A percentile compares a stretch with the other conserved stretches of the same genome.
Conservation (phyloP, 2,113 vertebrate genomes). For the Gnathonemus longibarbis region DNA sequence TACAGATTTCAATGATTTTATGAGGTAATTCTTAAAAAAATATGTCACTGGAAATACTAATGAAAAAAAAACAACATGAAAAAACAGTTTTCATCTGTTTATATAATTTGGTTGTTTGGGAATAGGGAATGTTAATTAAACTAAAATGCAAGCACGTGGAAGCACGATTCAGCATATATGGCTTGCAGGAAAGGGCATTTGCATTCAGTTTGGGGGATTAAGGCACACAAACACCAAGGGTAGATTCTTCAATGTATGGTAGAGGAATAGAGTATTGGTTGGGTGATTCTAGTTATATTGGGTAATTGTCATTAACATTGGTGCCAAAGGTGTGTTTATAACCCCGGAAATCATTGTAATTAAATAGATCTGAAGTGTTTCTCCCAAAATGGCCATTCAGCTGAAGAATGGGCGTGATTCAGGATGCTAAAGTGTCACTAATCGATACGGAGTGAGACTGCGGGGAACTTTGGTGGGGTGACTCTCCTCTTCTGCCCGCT, state of each 20-base stretch:
- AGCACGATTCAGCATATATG: not conserved
- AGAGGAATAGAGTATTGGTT: not conserved
- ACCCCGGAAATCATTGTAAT: slow-evolving; percentile 2
- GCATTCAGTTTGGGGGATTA: not conserved
- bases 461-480: not conserved
- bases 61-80: not conserved
- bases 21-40: not conserved
- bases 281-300: not conserved
- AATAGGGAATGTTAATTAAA: not conserved
- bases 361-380: not conserved
- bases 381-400: not conserved
- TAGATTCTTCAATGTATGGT: not conserved
- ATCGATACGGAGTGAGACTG: not conserved
- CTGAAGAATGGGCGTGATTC: not conserved
- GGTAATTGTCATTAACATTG: not conserved
- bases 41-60: not conserved
- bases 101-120: not conserved
- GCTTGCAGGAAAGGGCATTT: not conserved
- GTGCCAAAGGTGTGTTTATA: slow-evolving; percentile 4
- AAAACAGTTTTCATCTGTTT: not conserved
- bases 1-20: not conserved
- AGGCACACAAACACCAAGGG: not conserved
- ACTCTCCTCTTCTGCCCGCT: not conserved
- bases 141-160: not conserved
- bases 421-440: not conserved